Evolutionary conservation across 2,888 invertebrate species (phyloP).

Genomic region (Drosophila conformis): DNA sequence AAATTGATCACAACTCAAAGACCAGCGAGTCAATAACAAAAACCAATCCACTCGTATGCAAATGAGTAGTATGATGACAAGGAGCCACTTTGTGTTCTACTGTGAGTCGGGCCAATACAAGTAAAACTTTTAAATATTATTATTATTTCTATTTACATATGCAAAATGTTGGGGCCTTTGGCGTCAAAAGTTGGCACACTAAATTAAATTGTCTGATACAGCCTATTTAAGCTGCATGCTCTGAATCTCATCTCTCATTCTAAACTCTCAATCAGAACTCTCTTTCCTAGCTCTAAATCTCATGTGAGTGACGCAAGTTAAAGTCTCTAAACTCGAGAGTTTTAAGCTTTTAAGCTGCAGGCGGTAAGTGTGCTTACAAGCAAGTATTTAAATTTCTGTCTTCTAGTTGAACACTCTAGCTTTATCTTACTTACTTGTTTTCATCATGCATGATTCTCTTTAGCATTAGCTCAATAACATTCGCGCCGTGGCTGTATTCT

Average conservation of each 20-base stretch:
- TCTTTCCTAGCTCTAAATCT: not conserved
- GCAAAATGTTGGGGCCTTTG: not conserved
- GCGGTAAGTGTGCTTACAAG: not conserved
- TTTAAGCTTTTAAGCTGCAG: not conserved
- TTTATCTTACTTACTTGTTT: not conserved
- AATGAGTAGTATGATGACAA: slow-evolving; percentile 30
- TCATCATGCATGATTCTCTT: not conserved
- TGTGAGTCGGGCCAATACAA: not conserved
- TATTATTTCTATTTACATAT: slow-evolving; percentile 1
- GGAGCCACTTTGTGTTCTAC: slow-evolving; percentile 5
- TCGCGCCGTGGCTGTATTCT: not conserved
- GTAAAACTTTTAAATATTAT: slow-evolving; percentile 10
- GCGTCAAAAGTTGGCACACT: not conserved
- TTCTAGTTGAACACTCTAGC: not conserved
- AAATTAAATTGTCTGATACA: not conserved
- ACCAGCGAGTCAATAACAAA: slow-evolving; percentile 49
- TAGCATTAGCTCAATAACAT: not conserved
- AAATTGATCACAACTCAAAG: slow-evolving; percentile 63
- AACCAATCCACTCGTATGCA: slow-evolving; percentile 47
- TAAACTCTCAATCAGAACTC: not conserved
- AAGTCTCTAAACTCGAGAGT: not conserved
- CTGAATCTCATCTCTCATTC: not conserved
- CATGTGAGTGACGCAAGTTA: not conserved
- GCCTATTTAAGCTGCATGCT: no score
- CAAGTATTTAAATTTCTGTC: not conserved